phyloP scores from a whole-genome alignment of 2,113 vertebrate species.

The Phyllostomus discolor region DNA sequence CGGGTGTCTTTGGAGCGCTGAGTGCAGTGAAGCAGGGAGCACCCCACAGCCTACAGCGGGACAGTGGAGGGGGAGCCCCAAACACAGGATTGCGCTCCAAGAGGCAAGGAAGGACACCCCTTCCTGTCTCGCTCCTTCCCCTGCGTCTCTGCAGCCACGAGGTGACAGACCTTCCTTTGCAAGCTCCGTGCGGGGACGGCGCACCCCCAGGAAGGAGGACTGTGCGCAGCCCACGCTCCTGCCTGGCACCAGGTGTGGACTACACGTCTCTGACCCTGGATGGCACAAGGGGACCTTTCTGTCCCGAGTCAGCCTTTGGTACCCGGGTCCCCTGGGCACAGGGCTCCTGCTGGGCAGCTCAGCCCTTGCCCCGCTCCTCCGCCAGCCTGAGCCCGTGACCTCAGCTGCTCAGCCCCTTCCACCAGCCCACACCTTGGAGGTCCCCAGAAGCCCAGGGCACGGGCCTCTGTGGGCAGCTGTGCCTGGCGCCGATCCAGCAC shows the following conservation, averaged over 20 bases:
- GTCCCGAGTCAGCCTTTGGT: neutral
- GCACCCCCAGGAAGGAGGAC: neutral
- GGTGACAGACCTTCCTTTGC: neutral
- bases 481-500: too few species aligned
- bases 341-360: neutral
- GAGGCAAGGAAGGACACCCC: too few species aligned
- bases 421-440: neutral
- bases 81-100: fast-evolving
- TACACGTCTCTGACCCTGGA: neutral
- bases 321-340: neutral
- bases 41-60: too few species aligned
- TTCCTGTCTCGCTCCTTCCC: neutral
- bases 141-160: too few species aligned
- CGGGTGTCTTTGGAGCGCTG: neutral
- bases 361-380: neutral
- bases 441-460: neutral
- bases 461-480: fast-evolving
- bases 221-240: neutral
- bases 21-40: neutral
- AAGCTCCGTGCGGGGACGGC: neutral
- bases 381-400: neutral
- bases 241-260: neutral
- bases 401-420: neutral
- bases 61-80: neutral
- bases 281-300: neutral